Base-by-base conservation (phyloP, 2,113 vertebrate genomes). In the Heliornis fulica region DNA sequence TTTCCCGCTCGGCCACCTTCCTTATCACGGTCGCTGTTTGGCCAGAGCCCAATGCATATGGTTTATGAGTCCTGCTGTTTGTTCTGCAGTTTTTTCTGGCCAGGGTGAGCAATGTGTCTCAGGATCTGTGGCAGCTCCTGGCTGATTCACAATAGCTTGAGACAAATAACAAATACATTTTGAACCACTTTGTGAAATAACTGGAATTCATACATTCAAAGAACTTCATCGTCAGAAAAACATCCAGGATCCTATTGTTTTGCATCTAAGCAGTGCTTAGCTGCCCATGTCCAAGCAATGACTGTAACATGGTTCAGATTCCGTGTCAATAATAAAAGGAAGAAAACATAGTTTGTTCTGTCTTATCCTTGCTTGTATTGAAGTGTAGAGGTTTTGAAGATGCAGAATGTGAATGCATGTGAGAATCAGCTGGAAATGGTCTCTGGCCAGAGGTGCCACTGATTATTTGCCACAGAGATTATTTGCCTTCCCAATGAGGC, bases 1-100 rank as follows among this genome's bases (percentile, higher is more conserved):
- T 96, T 96, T 96, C 93, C 93, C 82, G 76, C 74, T 95, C 84
- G 74, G 89, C 53, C 89, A 95, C 91, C 89, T 96, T 82, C 41
- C 87, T 96, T 97, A 97, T 94, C 95, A 59, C 70, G 96, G 69
- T 50, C 56, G 14, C 50, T 93, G 36, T 83, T 95, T 96, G 95
- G 94, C 90, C 68, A n/a, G 75, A 91, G 43, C 91, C 87, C 84
- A 95, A 1, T 94, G 93, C 38, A 59, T 91, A 88, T 86, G 79
- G 75, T 90, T 95, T 80, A 90, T 85, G 87, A 90, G 74, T 2
- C 15, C 69, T 95, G 59, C 32, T 96, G 78, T 94, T 96, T 90
- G 40, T 87, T 91, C 84, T 90, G 66, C 38, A 85, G 70, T 54
- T 87, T 96, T 95, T 96, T 94, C 94, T 87, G 74, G 69, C 48